Evolutionary conservation across 2,113 vertebrate genomes (phyloP).

Genomic region (mouse (Mus musculus)): DNA sequence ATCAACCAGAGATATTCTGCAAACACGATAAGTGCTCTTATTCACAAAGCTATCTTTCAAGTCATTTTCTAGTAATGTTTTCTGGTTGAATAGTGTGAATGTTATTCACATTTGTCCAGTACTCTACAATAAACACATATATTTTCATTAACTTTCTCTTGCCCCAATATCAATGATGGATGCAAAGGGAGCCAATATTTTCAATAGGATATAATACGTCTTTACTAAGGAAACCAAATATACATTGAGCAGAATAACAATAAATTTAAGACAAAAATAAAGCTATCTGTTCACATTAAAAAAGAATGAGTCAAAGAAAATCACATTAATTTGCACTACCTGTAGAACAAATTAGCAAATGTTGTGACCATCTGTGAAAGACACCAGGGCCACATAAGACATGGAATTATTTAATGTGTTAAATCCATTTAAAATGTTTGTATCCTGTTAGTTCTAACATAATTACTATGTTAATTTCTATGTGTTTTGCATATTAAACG

Average conservation of each 20-base stretch:
- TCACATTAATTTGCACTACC: constrained; percentile 73
- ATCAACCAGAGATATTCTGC: background rate
- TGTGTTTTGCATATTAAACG: constrained; percentile 85
- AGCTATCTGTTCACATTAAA: constrained; percentile 59
- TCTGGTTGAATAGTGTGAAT: background rate
- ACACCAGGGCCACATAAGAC: constrained; percentile 78
- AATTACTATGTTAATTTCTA: constrained; percentile 87
- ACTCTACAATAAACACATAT: background rate
- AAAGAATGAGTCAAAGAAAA: constrained; percentile 60
- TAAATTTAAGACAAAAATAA: constrained; percentile 65
- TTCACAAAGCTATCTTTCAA: background rate
- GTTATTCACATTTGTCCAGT: constrained; percentile 8
- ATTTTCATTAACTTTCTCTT: constrained; percentile 24
- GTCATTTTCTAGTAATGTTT: background rate
- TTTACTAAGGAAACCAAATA: constrained; percentile 60
- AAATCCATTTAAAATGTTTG: constrained; percentile 85
- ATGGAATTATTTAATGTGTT: constrained; percentile 85
- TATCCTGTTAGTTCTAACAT: constrained; percentile 85
- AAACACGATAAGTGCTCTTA: background rate
- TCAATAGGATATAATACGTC: background rate
- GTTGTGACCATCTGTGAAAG: constrained; percentile 77
- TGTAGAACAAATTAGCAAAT: constrained; percentile 74
- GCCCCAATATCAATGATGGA: background rate
- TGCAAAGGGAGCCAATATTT: constrained; percentile 25
- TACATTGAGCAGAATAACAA: constrained; percentile 18